phyloP scores from a whole-genome alignment of 2,888 invertebrate genomes.

The Cantharis rufa region DNA sequence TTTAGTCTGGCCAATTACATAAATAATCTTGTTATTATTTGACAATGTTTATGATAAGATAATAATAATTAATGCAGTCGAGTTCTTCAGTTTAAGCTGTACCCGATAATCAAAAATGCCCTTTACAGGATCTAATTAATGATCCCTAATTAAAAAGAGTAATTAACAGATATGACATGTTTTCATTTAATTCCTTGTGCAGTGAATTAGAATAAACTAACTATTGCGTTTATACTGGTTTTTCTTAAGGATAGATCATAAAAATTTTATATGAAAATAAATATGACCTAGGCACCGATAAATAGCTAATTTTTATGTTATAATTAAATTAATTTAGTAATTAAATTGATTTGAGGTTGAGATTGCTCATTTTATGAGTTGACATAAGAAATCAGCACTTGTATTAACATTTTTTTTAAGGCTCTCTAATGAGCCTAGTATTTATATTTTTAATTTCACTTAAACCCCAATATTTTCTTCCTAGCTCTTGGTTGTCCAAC shows the following conservation, averaged over 20 bases:
- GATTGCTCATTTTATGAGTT: too few relatives aligned
- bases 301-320: not conserved
- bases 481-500: too few relatives aligned
- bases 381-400: not conserved
- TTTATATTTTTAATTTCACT: too few relatives aligned
- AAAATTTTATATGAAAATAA: not conserved
- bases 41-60: too few relatives aligned
- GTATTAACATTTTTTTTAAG: too few relatives aligned
- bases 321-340: not conserved
- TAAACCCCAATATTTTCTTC: too few relatives aligned
- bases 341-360: not conserved
- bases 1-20: too few relatives aligned
- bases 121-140: not conserved
- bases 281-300: not conserved
- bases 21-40: too few relatives aligned
- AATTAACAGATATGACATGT: not conserved
- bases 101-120: not conserved
- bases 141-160: not conserved
- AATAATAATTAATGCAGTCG: too few relatives aligned
- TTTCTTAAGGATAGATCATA: not conserved
- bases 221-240: not conserved
- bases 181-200: not conserved
- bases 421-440: too few relatives aligned
- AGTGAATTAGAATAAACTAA: not conserved
- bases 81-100: not conserved